These are phyloP conservation scores for Hydractinia echinata DNA, from an alignment of 30 jellyfish, hydroid and myxozoan genomes.

Conservation along the genomic window DNA sequence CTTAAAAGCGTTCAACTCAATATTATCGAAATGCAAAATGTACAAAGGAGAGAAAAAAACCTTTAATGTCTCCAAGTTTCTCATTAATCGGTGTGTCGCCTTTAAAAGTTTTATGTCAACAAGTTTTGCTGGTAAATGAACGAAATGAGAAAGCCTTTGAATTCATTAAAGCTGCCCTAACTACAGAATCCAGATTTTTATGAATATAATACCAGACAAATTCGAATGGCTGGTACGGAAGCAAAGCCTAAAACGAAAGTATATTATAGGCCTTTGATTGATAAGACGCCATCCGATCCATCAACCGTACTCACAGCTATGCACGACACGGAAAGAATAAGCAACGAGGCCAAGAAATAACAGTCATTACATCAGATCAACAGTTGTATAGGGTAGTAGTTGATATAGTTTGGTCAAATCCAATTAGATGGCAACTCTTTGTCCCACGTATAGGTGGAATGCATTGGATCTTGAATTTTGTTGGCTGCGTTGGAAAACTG, in stretches of 20 bases:
- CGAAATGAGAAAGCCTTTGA: conserved; percentile 15
- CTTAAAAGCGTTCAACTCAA: too few relatives aligned
- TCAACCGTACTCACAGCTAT: conserved; percentile 31
- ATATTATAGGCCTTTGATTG: conserved; percentile 16
- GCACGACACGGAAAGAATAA: conserved; percentile 10
- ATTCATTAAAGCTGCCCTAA: conserved; percentile 15
- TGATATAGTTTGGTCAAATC: conserved; percentile 18
- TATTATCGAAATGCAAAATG: too few relatives aligned
- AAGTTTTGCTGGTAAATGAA: neutral
- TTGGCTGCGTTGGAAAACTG: conserved; percentile 32
- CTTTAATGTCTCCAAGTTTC: neutral
- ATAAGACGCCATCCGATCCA: conserved; percentile 36
- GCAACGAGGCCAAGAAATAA: conserved; percentile 26
- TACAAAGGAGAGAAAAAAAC: too few relatives aligned
- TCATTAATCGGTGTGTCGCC: neutral
- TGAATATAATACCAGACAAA: conserved; percentile 21
- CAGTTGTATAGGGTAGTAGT: conserved; percentile 39
- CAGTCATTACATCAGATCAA: conserved; percentile 28
- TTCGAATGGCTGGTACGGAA: conserved; percentile 29
- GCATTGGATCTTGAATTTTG: conserved; percentile 44
- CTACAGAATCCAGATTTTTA: conserved; percentile 17
- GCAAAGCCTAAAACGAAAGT: conserved; percentile 17
- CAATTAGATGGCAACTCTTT: conserved; percentile 5
- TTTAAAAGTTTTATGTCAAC: conserved; percentile 17
- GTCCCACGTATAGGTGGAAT: conserved; percentile 36